These are phyloP conservation scores for Samia ricini DNA, from an alignment of 1,140 invertebrate genomes.

Conservation along the genomic window DNA sequence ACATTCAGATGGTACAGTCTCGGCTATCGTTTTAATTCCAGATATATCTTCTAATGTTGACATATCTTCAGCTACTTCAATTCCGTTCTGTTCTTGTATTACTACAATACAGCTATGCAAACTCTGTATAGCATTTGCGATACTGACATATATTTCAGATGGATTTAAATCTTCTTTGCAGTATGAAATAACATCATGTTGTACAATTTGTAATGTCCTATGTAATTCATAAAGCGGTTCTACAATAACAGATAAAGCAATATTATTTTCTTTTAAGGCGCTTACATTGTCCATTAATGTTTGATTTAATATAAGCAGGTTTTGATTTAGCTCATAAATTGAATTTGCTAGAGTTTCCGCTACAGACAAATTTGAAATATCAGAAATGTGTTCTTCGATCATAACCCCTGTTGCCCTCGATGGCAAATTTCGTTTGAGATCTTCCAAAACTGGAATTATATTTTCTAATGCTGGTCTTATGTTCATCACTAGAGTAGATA, in stretches of 20 bases:
- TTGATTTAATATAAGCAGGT: slow-evolving; percentile 55
- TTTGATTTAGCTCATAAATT: slow-evolving; percentile 57
- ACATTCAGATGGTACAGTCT: slow-evolving; percentile 44
- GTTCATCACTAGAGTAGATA: slow-evolving; percentile 29
- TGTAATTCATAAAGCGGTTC: slow-evolving; percentile 74
- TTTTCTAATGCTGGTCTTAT: slow-evolving; percentile 42
- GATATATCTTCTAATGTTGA: slow-evolving; percentile 80
- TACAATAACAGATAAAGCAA: slow-evolving; percentile 70
- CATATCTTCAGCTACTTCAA: slow-evolving; percentile 69
- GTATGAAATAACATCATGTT: slow-evolving; percentile 71
- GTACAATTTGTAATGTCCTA: slow-evolving; percentile 69
- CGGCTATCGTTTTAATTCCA: slow-evolving; percentile 77
- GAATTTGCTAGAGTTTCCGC: slow-evolving; percentile 54
- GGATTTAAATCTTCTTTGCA: slow-evolving; percentile 45
- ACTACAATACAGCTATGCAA: slow-evolving; percentile 77
- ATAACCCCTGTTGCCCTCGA: slow-evolving; percentile 26
- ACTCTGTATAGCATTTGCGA: slow-evolving; percentile 76
- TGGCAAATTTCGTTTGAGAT: slow-evolving; percentile 52
- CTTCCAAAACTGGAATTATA: slow-evolving; percentile 53
- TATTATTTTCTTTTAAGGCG: slow-evolving; percentile 56
- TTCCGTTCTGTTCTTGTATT: slow-evolving; percentile 67
- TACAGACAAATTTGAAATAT: slow-evolving; percentile 60
- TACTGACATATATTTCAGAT: slow-evolving; percentile 42
- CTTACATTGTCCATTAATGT: slow-evolving; percentile 55
- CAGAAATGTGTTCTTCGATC: slow-evolving; percentile 44